These are phyloP conservation scores for Peromyscus melanophrys DNA, from an alignment of 2,797 vertebrate genomes.

Conservation along the genomic window DNA sequence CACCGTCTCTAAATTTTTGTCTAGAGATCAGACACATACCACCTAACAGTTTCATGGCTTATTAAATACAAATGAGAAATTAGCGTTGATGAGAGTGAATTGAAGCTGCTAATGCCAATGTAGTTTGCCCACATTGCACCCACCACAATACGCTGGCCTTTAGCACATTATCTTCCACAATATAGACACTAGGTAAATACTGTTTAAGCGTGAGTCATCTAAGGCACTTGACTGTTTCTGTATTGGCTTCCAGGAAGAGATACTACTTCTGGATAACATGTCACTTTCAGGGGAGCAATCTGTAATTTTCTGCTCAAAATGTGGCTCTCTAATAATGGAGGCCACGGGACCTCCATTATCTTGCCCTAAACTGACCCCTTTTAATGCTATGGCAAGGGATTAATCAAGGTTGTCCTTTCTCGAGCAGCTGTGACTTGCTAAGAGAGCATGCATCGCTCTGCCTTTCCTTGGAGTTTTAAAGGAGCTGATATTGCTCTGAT, in stretches of 20 bases:
- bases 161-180: not conserved
- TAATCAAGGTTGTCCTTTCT: slow-evolving; percentile 67
- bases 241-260: slow-evolving; percentile 73
- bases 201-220: slow-evolving; percentile 56
- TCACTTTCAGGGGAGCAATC: slow-evolving; percentile 65
- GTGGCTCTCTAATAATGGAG: slow-evolving; percentile 76
- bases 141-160: not conserved
- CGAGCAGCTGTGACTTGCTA: not conserved
- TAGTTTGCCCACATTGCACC: not conserved
- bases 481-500: not conserved
- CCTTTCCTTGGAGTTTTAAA: slow-evolving; percentile 45
- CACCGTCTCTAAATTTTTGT: not conserved
- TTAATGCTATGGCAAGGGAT: slow-evolving; percentile 77
- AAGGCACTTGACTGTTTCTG: slow-evolving; percentile 42
- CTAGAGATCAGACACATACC: not conserved
- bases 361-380: slow-evolving; percentile 79
- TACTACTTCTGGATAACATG: slow-evolving; percentile 72
- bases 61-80: slow-evolving; percentile 17
- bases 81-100: not conserved
- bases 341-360: slow-evolving; percentile 70
- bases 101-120: not conserved
- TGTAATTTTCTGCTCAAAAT: slow-evolving; percentile 82
- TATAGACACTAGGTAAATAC: not conserved
- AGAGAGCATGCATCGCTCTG: slow-evolving; percentile 18
- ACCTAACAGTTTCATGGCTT: not conserved